These are phyloP conservation scores for Pocota personata DNA, from an alignment of 2,888 invertebrate genomes.

Conservation along the genomic window DNA sequence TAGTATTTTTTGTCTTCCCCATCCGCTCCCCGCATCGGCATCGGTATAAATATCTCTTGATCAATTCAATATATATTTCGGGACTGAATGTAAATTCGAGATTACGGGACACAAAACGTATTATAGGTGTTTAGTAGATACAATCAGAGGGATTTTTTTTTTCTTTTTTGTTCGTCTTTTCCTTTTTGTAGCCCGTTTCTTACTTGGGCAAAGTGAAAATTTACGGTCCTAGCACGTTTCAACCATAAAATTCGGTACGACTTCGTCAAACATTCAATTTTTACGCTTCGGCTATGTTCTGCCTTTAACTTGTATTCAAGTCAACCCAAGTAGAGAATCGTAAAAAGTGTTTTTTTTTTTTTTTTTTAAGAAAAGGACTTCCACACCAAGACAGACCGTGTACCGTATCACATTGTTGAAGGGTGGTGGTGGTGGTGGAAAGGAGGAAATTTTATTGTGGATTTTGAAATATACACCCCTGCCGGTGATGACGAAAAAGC, in stretches of 20 bases:
- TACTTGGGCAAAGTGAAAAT: conserved; percentile 63
- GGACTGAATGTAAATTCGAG: conserved; percentile 60
- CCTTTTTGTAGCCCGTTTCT: conserved; percentile 9
- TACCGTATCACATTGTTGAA: not conserved
- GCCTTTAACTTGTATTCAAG: conserved; percentile 45
- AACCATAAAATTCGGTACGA: conserved; percentile 68
- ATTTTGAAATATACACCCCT: conserved; percentile 50
- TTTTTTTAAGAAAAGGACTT: conserved; percentile 16
- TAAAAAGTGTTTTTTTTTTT: conserved; percentile 26
- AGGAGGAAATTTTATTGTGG: conserved; percentile 30
- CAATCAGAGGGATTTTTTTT: conserved; percentile 51
- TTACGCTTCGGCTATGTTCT: conserved; percentile 47
- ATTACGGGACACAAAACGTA: conserved; percentile 55
- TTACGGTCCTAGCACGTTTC: conserved; percentile 68
- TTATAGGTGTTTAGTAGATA: conserved; percentile 67
- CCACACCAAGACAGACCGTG: not conserved
- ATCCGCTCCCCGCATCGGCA: not conserved
- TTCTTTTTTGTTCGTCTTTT: conserved; percentile 10
- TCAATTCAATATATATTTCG: conserved; percentile 41
- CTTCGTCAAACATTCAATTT: conserved; percentile 74
- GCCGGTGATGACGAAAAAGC: conserved; percentile 59
- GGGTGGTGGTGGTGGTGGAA: not conserved
- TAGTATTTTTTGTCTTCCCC: conserved; percentile 2
- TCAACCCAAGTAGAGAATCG: conserved; percentile 44
- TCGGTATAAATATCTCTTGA: conserved; percentile 29